Evolutionary conservation across 2,888 invertebrate species (phyloP).

Genomic region (Amphiduros pacificus): DNA sequence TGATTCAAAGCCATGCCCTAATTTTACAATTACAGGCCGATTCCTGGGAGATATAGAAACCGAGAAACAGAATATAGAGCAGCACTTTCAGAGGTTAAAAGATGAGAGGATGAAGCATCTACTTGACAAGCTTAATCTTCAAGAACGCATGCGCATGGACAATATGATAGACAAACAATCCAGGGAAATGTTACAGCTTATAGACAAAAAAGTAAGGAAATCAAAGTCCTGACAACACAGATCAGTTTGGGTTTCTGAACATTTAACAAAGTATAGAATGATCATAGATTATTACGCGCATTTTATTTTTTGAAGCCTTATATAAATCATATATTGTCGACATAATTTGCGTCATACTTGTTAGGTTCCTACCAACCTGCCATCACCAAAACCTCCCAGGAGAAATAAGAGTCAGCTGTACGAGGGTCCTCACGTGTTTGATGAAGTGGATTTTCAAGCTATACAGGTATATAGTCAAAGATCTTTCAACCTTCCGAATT

Average conservation of each 20-base stretch:
- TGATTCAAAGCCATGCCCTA: too few species aligned
- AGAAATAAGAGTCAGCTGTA: conserved; percentile 93
- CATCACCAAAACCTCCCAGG: conserved; percentile 74
- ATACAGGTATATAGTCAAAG: conserved; percentile 69
- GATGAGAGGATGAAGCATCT: conserved; percentile 71
- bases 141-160: conserved; percentile 22
- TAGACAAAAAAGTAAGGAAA: conserved; percentile 30
- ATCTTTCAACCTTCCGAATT: too few species aligned
- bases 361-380: too few species aligned
- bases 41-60: conserved; percentile 23
- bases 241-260: too few species aligned
- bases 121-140: conserved; percentile 32
- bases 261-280: too few species aligned
- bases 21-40: conserved; percentile 15
- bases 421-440: conserved; percentile 89
- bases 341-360: too few species aligned
- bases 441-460: conserved; percentile 93
- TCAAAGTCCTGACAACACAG: too few species aligned
- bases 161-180: conserved; percentile 28
- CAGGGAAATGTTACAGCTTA: conserved; percentile 29
- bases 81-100: conserved; percentile 68
- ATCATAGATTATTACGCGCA: too few species aligned
- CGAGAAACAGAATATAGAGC: conserved; percentile 38
- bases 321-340: too few species aligned
- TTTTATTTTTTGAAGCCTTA: too few species aligned